Evolutionary conservation across 2,797 vertebrate genomes (phyloP), one percentile per base, ranked within the genome.

Genomic region (Xenopus petersii): DNA sequence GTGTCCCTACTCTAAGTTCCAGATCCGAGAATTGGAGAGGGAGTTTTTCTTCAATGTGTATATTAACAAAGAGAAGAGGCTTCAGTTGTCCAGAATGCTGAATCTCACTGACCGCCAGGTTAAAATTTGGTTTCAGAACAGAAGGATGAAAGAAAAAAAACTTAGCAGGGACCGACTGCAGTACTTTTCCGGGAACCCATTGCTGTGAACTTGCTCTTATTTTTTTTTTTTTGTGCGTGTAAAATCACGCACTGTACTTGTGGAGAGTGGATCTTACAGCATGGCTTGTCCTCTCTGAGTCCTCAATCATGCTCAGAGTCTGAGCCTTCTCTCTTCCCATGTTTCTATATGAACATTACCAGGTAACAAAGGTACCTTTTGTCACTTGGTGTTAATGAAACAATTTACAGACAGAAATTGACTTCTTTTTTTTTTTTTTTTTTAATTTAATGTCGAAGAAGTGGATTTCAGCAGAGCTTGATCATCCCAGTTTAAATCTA

Each of bases 41-140:
- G 97, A 98, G 79, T 98, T 98, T 86, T 98, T 98, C 93, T 98
- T 98, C 91, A 98, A 98, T 85, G 97, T 98, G 88, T 98, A 98
- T 86, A 98, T 98, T 88, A 98, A 96, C 93, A 98, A 98, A 86
- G 97, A 98, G 83, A 98, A 98, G 88, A 92, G 97, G 88, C 93
- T 98, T 82, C 97, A 98, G 87, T 90, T 98, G 47, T 97, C 97
- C 69, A 89, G 96, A 88, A 96, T 98, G 95, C 76, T 98, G 81
- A 97, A 97, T 83, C 96, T 98, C 73, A 97, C 94, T 64, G 97
- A 98, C 84, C 95, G 97, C 86, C 97, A 98, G 92, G 97, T 98
- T 84, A 98, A 98, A 92, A 98, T 98, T 79, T 98, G 97, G 97
- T 98, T 98, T 90, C 97, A 98, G 84, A 98, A 98, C 89, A 93